Evolutionary conservation across 2,797 vertebrate species (phyloP), one percentile per base, ranked within the genome.

Genomic region (Iguana delicatissima): DNA sequence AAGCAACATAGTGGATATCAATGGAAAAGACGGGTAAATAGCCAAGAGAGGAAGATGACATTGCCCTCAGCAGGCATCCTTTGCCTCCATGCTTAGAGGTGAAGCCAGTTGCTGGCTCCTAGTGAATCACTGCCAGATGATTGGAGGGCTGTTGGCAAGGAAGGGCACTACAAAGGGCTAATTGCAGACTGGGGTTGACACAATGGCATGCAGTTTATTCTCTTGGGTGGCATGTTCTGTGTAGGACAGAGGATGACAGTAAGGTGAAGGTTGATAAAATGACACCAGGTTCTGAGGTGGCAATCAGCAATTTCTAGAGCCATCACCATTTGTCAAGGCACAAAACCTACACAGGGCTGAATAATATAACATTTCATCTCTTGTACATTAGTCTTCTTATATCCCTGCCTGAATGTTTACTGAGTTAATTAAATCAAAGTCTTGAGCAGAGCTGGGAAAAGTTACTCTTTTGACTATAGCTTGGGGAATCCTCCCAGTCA

Each of bases 81-180:
- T 62, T 62, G 81, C 74, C 38, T 80, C 74, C 38, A 35, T 64
- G 6, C n/a, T 87, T 84, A 79, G 73, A 89, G 52, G 76, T 72
- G 13, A 69, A 2, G 67, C 64, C 81, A 24, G 90, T 82, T 35
- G 59, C 62, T 93, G 80, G 18, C 35, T 22, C 0, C 80, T 77
- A 55, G 16, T 59, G 62, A 77, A 80, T 69, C 86, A 79, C 3
- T 50, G 46, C 77, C 77, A 67, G 29, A 72, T 35, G 67, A 93
- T 64, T 67, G 77, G 85, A 90, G n/a, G 8, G 0, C 0, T 0
- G 6, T 76, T 6, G 0, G 16, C 64, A 72, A 69, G 87, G 32
- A 88, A 88, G 79, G 64, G 46, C 32, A 46, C 64, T 5, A 42
- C 10, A 16, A 24, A 50, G 84, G 32, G 67, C 91, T 3, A 42